These are phyloP conservation scores for Mallotus villosus DNA, from an alignment of 2,797 vertebrate genomes.

Conservation along the genomic window DNA sequence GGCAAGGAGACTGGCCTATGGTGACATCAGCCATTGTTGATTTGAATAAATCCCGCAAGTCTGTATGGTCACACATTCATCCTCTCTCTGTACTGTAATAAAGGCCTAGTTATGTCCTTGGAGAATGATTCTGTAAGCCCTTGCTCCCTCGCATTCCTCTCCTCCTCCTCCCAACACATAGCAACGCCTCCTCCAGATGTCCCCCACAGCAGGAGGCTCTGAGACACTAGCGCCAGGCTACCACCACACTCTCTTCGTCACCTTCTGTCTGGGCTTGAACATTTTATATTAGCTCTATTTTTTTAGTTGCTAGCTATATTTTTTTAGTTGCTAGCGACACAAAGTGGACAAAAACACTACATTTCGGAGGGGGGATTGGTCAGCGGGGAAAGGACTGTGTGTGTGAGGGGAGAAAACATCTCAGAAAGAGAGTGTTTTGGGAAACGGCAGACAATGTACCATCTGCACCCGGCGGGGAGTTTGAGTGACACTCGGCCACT, in stretches of 20 bases:
- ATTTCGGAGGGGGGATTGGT: slow-evolving; percentile 32
- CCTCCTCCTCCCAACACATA: slow-evolving; percentile 39
- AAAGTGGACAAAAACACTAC: slow-evolving; percentile 48
- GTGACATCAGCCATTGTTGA: slow-evolving; percentile 59
- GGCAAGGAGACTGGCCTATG: slow-evolving; percentile 70
- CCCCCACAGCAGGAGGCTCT: slow-evolving; percentile 64
- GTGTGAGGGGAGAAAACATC: slow-evolving; percentile 40
- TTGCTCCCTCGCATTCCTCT: slow-evolving; percentile 38
- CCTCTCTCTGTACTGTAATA: slow-evolving; percentile 56
- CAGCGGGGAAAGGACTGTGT: not conserved
- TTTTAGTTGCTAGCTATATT: slow-evolving; percentile 8
- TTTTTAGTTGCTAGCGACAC: slow-evolving; percentile 42
- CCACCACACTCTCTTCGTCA: slow-evolving; percentile 16
- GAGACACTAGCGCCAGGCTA: slow-evolving; percentile 55
- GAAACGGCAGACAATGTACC: slow-evolving; percentile 74
- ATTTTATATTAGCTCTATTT: not conserved
- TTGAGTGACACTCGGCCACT: slow-evolving; percentile 67
- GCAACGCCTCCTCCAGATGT: slow-evolving; percentile 75
- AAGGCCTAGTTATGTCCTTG: slow-evolving; percentile 63
- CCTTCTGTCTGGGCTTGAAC: not conserved
- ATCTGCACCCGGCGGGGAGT: slow-evolving; percentile 76
- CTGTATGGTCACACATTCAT: slow-evolving; percentile 15
- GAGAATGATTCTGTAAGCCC: slow-evolving; percentile 64
- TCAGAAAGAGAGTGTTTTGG: slow-evolving; percentile 64
- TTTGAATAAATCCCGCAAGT: slow-evolving; percentile 54